phyloP scores from a whole-genome alignment of 2,888 invertebrate species.

The Lordiphosa fenestrarum region DNA sequence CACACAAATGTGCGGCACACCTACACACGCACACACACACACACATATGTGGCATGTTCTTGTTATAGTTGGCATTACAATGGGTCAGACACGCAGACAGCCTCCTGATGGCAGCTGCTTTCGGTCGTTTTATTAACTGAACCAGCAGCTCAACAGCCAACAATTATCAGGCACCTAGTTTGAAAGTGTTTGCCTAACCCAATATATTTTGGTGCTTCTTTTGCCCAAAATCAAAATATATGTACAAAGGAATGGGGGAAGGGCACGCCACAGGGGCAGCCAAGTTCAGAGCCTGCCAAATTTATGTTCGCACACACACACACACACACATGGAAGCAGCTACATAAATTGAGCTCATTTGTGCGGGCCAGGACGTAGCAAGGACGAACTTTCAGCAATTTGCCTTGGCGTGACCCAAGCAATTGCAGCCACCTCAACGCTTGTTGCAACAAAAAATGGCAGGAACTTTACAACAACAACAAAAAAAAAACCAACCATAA shows the following conservation, averaged over 20 bases:
- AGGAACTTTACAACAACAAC: background rate
- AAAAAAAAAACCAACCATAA: background rate
- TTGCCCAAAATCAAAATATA: no score
- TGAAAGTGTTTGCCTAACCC: no score
- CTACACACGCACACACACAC: conserved; percentile 10
- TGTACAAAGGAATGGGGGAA: background rate
- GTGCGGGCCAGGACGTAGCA: conserved; percentile 19
- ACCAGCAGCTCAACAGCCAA: conserved; percentile 26
- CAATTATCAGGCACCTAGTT: conserved; percentile 23
- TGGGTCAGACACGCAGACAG: conserved; percentile 30
- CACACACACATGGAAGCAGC: conserved; percentile 16
- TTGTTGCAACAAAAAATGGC: conserved; percentile 13
- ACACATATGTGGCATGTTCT: conserved; percentile 28
- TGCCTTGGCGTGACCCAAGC: conserved; percentile 40
- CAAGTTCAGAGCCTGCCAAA: conserved; percentile 13
- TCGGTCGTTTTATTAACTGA: conserved; percentile 39
- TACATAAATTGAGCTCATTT: conserved; percentile 46
- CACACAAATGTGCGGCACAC: conserved; percentile 8
- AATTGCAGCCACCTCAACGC: conserved; percentile 27
- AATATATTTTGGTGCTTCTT: no score
- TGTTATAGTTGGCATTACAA: conserved; percentile 53
- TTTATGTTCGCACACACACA: conserved; percentile 31
- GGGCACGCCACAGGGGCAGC: conserved; percentile 5
- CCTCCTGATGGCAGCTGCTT: conserved; percentile 41
- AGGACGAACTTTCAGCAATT: conserved; percentile 42